A percentile compares a stretch with the other conserved stretches of the same genome.
Conservation (phyloP, 2,113 vertebrate species). For the Podocnemis expansa region DNA sequence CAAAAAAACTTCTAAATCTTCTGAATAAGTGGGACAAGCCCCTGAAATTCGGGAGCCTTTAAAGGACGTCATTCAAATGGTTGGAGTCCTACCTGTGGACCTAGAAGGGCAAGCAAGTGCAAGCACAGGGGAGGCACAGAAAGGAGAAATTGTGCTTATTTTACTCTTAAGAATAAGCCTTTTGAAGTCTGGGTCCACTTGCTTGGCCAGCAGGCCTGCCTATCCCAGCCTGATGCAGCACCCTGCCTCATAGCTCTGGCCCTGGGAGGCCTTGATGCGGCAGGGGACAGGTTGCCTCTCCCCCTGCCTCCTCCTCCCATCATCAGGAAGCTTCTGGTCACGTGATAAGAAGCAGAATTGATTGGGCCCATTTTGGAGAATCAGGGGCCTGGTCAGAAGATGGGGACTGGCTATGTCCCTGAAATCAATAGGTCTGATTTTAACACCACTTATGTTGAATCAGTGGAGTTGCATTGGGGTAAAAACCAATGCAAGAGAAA, state of each 20-base stretch:
- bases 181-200: neutral
- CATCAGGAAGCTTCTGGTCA: too few relatives aligned
- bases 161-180: neutral
- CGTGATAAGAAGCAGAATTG: too few relatives aligned
- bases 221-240: too few relatives aligned
- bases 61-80: neutral
- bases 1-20: neutral
- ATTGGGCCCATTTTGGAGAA: too few relatives aligned
- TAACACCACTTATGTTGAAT: neutral
- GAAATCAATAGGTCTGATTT: neutral
- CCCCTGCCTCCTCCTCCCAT: too few relatives aligned
- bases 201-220: too few relatives aligned
- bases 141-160: rapidly evolving
- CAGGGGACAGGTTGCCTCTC: too few relatives aligned
- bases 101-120: neutral
- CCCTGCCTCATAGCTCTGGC: too few relatives aligned
- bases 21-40: neutral
- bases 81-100: rapidly evolving
- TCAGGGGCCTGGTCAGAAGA: too few relatives aligned
- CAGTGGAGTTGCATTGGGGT: neutral
- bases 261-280: too few relatives aligned
- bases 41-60: constrained; percentile 4
- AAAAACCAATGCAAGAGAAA: neutral
- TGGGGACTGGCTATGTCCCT: too few relatives aligned
- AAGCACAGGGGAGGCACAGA: neutral